Evolutionary conservation across 37 sponge, comb jelly and placozoan species (phyloP).

Genomic region (Spongilla lacustris): DNA sequence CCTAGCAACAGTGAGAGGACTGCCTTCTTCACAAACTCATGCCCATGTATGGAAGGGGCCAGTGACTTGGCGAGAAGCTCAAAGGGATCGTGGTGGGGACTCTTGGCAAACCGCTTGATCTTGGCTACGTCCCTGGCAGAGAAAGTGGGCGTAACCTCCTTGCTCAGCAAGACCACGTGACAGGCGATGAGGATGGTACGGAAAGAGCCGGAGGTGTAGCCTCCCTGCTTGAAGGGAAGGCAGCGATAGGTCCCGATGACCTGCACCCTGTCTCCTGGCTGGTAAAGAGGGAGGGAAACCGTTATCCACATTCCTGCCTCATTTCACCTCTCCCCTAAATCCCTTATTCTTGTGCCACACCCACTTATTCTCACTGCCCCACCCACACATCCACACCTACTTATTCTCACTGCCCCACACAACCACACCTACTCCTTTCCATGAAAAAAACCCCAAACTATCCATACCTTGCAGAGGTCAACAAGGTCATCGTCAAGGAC

Average conservation of each 20-base stretch:
- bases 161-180: slow-evolving; percentile 75
- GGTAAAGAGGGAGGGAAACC: neutral
- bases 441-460: too few relatives aligned
- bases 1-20: slow-evolving; percentile 94
- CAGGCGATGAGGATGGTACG: slow-evolving; percentile 88
- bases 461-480: slow-evolving; percentile 92
- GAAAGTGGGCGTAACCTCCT: slow-evolving; percentile 85
- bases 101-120: slow-evolving; percentile 76
- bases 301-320: too few relatives aligned
- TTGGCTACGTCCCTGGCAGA: slow-evolving; percentile 81
- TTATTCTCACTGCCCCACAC: too few relatives aligned
- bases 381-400: too few relatives aligned
- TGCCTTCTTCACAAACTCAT: slow-evolving; percentile 93
- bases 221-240: slow-evolving; percentile 85
- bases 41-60: slow-evolving; percentile 97
- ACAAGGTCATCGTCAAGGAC: slow-evolving; percentile 93
- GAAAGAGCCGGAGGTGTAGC: slow-evolving; percentile 93
- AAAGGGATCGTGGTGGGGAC: slow-evolving; percentile 68
- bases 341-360: too few relatives aligned
- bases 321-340: too few relatives aligned
- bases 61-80: slow-evolving; percentile 91
- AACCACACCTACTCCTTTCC: neutral
- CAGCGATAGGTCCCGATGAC: slow-evolving; percentile 92
- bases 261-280: slow-evolving; percentile 94
- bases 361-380: too few relatives aligned